phyloP scores from a whole-genome alignment of 2,113 vertebrate genomes.

The Solea senegalensis region DNA sequence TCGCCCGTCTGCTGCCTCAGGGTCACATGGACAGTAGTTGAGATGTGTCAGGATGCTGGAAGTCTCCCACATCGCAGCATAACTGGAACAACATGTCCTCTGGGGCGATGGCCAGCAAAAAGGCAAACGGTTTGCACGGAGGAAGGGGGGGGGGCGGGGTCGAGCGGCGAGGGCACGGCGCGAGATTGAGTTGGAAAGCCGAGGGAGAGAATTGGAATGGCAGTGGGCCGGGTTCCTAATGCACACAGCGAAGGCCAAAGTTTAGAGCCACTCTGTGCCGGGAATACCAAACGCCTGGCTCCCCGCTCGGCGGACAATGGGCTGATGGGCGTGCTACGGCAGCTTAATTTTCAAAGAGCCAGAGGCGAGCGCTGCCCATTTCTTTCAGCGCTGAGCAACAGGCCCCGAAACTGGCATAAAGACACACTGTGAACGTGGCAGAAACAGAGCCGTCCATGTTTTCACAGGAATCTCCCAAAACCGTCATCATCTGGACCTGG shows the following conservation, averaged over 20 bases:
- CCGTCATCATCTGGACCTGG: not conserved
- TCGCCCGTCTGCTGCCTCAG: not conserved
- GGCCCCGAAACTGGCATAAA: slow-evolving; percentile 50
- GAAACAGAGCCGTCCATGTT: slow-evolving; percentile 62
- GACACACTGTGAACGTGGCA: slow-evolving; percentile 75
- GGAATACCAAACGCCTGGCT: slow-evolving; percentile 79
- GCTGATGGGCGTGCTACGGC: slow-evolving; percentile 70
- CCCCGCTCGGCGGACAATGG: slow-evolving; percentile 68
- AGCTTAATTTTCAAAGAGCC: slow-evolving; percentile 74
- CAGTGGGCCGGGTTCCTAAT: slow-evolving; percentile 72
- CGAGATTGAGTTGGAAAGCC: slow-evolving; percentile 73
- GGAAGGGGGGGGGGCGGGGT: slow-evolving; percentile 7
- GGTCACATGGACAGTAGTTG: slow-evolving; percentile 49
- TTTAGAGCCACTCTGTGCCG: slow-evolving; percentile 77
- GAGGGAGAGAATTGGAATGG: slow-evolving; percentile 71
- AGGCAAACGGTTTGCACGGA: slow-evolving; percentile 17
- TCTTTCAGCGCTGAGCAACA: slow-evolving; percentile 72
- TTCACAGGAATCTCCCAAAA: slow-evolving; percentile 26
- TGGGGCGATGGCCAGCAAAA: slow-evolving; percentile 29
- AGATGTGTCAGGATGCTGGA: slow-evolving; percentile 38
- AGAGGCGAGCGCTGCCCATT: slow-evolving; percentile 68
- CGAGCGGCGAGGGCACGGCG: slow-evolving; percentile 28
- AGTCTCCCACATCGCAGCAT: slow-evolving; percentile 38
- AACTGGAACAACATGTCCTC: slow-evolving; percentile 64
- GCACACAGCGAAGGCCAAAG: slow-evolving; percentile 77